A percentile compares a stretch with the other conserved stretches of the same genome.
These are phyloP conservation scores for Euwallacea similis DNA, from an alignment of 1,140 invertebrate species.

Conservation along the genomic window DNA sequence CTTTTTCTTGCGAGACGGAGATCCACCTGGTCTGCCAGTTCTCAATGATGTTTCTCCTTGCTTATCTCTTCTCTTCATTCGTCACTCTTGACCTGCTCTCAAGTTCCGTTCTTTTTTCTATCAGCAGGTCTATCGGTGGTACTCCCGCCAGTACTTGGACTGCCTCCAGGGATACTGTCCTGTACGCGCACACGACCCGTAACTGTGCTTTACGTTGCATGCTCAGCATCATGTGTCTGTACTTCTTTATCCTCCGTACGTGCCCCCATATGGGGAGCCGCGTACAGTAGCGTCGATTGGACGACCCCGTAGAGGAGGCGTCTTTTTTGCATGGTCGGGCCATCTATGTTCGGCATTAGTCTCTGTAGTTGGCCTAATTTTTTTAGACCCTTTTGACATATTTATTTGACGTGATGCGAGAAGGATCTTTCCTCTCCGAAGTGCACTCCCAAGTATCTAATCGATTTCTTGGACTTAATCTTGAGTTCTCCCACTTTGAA, in stretches of 20 bases:
- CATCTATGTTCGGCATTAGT: slow-evolving; percentile 33
- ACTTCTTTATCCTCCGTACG: slow-evolving; percentile 4
- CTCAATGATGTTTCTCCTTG: background rate
- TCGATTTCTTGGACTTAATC: background rate
- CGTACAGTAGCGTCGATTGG: slow-evolving; percentile 28
- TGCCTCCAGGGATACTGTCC: slow-evolving; percentile 42
- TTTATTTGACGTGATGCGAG: slow-evolving; percentile 13
- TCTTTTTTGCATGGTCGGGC: slow-evolving; percentile 17
- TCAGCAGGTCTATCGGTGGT: slow-evolving; percentile 42
- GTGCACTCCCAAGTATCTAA: slow-evolving; percentile 36
- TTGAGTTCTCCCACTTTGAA: background rate
- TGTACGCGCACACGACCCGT: slow-evolving; percentile 28
- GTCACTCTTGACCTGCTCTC: no score
- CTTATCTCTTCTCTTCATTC: slow-evolving; percentile 6
- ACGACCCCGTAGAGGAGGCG: slow-evolving; percentile 14
- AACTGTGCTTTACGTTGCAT: slow-evolving; percentile 23
- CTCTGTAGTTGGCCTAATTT: slow-evolving; percentile 4
- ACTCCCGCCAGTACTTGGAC: no score
- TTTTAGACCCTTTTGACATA: slow-evolving; percentile 3
- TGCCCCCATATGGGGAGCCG: slow-evolving; percentile 24
- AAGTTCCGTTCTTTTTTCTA: slow-evolving; percentile 21
- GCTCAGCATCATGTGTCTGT: background rate
- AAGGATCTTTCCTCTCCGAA: slow-evolving; percentile 14
- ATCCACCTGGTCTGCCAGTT: slow-evolving; percentile 29
- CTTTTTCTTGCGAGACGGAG: slow-evolving; percentile 2